Base-by-base conservation (phyloP, 2,888 invertebrate genomes). In the Omphaloscelis lunosa region DNA sequence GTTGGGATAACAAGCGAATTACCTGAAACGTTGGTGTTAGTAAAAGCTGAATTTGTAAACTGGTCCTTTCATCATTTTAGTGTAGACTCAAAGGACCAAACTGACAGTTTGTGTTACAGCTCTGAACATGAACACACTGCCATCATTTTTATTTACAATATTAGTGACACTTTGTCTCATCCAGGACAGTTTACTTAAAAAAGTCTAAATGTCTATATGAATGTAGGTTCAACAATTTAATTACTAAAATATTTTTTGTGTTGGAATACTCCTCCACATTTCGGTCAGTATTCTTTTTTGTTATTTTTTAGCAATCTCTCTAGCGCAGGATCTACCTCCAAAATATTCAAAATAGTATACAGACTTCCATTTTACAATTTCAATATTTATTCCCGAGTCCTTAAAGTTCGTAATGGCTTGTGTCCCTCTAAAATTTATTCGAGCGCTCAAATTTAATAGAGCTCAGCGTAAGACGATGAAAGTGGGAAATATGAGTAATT, bases 371-470 rank as follows among this genome's bases (percentile, higher is more conserved):
- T 72, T 75, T 29, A 53, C 61, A 29, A 66, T 58, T 59, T 12
- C 45, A 45, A 70, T 41, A 72, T 72, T 48, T 87, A 77, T 65
- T 39, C 0, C 1, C 0, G 0, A 45, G 29, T 2, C 0, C 11
- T 41, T 59, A 68, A 72, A 65, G 79, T 65, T 53, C 58, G 74
- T 9, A 79, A 61, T 76, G 58, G 75, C 39, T 34, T 72, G 53
- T 23, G 61, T 53, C 23, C n/a, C 6, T 29, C 39, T 23, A 12
- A 67, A 72, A 83, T 53, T 83, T 83, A 83, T 79, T 83, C 83
- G 39, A 87, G 83, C 85, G 79, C 39, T 72, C 56, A 77, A 85
- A 85, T 87, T 85, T 86, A 86, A 87, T 87, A 85, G 80, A 71
- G 67, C 76, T 59, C 58, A 27, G 48, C 59, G 58, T 51, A 63